Base-by-base conservation (phyloP, 1,140 invertebrate genomes). In the Caenorhabditis latens region DNA sequence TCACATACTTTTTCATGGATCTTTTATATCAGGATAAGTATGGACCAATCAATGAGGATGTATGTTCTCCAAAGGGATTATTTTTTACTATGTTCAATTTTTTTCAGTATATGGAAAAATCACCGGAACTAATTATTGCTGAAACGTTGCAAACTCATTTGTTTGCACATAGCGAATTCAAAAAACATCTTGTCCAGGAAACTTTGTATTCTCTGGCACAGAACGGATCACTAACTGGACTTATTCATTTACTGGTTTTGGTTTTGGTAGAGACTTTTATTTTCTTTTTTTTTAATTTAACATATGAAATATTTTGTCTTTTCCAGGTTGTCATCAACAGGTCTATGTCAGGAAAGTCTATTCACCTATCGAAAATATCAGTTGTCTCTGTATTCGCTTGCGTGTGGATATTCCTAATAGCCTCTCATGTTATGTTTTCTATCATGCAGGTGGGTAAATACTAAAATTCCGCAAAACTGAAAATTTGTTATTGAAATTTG, bases 201-300 rank as follows among this genome's bases (percentile, higher is more conserved):
- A 92, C 92, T 11, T 85, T 92, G 16, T 92, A 90, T 79, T 92
- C 91, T 5, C 84, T 92, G 13, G 91, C 91, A n/a, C 91, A 92
- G 63, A 92, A 92, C 82, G 91, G 91, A 16, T 84, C 71, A 32
- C 88, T 91, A 5, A 89, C 91, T 21, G 91, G 91, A 8, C 84
- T 91, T 2, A 91, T 90, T 42, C 91, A 92, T 86, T 71, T 91
- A 16, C 85, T 91, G 24, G 88, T 91, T 5, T 48, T 92, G 43
- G 86, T 92, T 21, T 79, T 92, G 32, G 90, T 89, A 50, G 4
- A 50, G 14, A 50, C 4, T 50, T 50, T 2, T 50, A 11, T 32
- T 43, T 24, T 4, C 4, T 4, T 58, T 2, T 53, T 55, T 53
- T 19, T 48, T 40, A 53, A 57, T 13, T 32, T 40, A 16, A 88